A percentile compares a stretch with the other conserved stretches of the same genome.
These are phyloP conservation scores for Prostheceraeus crozeri DNA, from an alignment of 2,888 invertebrate species.

Conservation along the genomic window DNA sequence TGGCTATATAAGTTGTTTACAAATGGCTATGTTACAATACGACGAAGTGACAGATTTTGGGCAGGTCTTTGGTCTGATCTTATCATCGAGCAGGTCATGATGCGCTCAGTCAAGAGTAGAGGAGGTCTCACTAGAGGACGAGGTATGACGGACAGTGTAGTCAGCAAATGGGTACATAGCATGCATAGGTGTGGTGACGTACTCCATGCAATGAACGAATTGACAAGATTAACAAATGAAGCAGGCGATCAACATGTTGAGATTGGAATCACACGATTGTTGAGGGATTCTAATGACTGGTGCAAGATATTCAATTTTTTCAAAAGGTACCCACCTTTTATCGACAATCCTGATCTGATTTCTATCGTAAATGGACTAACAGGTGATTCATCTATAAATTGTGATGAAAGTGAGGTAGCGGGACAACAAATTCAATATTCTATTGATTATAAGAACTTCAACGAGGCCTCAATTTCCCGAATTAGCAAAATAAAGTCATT, in stretches of 20 bases:
- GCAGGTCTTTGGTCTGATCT: conserved; percentile 1
- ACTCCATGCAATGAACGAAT: background rate
- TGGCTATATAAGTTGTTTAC: background rate
- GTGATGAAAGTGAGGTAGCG: background rate
- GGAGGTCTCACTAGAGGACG: background rate
- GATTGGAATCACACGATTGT: background rate
- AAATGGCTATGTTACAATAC: background rate
- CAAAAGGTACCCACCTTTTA: background rate
- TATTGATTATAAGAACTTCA: too few relatives aligned
- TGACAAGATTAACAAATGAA: background rate
- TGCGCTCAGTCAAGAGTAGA: conserved; percentile 1
- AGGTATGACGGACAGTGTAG: background rate
- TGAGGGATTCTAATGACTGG: background rate
- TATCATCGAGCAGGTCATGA: conserved; percentile 3
- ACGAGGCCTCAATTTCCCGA: too few relatives aligned
- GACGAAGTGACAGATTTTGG: conserved; percentile 14
- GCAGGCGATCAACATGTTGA: conserved; percentile 1
- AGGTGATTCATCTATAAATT: background rate
- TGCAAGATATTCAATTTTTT: background rate
- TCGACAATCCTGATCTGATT: background rate
- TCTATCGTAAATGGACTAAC: background rate
- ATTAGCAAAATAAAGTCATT: too few relatives aligned
- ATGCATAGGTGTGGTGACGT: background rate
- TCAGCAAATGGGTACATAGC: background rate
- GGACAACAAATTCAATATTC: background rate